These are phyloP conservation scores for Ictalurus punctatus DNA, from an alignment of 2,113 vertebrate species.

Conservation along the genomic window DNA sequence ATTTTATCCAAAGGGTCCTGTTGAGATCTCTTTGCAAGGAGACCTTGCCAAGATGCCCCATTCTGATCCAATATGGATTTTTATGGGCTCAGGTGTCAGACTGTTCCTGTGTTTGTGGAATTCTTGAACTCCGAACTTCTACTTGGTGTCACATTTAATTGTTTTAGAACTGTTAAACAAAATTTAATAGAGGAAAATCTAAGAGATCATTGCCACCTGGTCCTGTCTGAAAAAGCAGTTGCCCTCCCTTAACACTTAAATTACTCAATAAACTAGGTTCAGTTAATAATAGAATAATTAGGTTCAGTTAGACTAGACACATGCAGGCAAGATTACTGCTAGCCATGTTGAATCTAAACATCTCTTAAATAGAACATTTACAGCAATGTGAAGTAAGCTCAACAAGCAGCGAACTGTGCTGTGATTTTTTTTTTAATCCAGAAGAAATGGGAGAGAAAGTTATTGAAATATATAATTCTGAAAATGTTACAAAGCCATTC, in stretches of 20 bases:
- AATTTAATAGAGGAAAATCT: not conserved
- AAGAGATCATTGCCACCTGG: not conserved
- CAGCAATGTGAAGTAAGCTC: not conserved
- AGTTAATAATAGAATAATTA: not conserved
- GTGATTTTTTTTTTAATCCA: not conserved
- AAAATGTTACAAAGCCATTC: not conserved
- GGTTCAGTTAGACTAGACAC: not conserved
- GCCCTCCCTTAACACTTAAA: not conserved
- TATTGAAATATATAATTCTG: not conserved
- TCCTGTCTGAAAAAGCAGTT: not conserved
- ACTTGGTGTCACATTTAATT: not conserved
- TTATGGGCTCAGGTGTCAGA: not conserved
- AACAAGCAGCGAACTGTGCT: not conserved
- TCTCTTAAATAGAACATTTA: not conserved
- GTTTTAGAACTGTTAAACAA: not conserved
- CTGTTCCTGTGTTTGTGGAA: not conserved
- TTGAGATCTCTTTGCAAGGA: not conserved
- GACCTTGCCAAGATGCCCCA: not conserved
- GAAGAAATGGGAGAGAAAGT: not conserved
- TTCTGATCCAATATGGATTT: not conserved
- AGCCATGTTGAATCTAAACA: not conserved
- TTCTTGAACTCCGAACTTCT: not conserved
- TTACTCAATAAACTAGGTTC: not conserved
- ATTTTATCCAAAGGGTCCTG: not conserved
- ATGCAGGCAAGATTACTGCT: not conserved